Conservation (phyloP, 2,113 vertebrate genomes). For the Corythaeola cristata region DNA sequence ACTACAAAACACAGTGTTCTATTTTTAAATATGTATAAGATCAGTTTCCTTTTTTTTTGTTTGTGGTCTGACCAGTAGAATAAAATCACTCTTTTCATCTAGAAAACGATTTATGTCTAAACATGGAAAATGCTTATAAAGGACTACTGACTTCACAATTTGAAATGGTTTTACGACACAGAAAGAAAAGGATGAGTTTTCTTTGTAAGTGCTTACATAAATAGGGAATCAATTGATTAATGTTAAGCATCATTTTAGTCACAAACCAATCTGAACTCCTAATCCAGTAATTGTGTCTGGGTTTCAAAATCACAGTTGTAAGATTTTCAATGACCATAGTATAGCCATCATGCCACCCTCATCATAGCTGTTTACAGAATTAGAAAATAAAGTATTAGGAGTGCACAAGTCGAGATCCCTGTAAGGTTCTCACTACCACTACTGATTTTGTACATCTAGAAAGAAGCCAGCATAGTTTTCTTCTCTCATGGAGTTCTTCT, state of each 20-base stretch:
- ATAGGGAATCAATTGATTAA: neutral
- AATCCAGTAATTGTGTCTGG: neutral
- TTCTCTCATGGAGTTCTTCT: neutral
- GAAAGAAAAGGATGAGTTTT: neutral
- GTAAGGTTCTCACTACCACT: neutral
- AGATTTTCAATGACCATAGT: neutral
- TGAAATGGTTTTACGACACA: neutral
- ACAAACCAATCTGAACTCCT: neutral
- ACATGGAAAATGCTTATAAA: neutral
- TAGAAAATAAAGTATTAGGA: neutral
- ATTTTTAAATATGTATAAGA: neutral
- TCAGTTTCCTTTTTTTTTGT: neutral
- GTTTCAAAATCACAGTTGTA: neutral
- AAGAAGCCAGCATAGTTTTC: neutral
- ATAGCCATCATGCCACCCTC: neutral
- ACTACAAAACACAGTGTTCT: neutral
- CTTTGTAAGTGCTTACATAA: neutral
- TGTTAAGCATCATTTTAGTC: neutral
- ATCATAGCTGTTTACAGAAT: neutral
- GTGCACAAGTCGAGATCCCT: neutral
- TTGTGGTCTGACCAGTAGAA: neutral
- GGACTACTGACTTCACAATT: neutral
- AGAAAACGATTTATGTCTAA: neutral
- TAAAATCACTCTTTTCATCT: neutral
- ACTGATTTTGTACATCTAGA: neutral